These are phyloP conservation scores for Carettochelys insculpta DNA, from an alignment of 2,113 vertebrate genomes.

Conservation along the genomic window DNA sequence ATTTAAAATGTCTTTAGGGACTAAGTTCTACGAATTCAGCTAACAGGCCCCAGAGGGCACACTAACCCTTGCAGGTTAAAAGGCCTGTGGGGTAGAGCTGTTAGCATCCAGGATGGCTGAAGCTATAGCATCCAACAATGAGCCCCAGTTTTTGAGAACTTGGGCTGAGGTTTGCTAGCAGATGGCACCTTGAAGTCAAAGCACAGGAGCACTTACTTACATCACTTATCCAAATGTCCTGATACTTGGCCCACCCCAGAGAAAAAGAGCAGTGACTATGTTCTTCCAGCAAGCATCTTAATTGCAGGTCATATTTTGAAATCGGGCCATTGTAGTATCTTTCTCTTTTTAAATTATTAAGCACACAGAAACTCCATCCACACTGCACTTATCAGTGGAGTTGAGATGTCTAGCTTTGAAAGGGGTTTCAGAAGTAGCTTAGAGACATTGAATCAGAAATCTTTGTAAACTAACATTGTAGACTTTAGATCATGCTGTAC, in stretches of 20 bases:
- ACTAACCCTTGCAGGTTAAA: not conserved
- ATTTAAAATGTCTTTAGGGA: not conserved
- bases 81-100: too few relatives aligned
- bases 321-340: not conserved
- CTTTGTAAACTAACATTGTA: not conserved
- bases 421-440: not conserved
- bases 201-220: too few relatives aligned
- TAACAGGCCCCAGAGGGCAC: not conserved
- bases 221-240: too few relatives aligned
- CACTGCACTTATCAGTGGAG: not conserved
- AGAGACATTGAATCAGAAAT: not conserved
- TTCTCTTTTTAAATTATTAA: too few relatives aligned
- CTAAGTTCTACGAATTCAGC: not conserved
- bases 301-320: not conserved
- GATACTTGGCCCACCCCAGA: too few relatives aligned
- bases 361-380: not conserved
- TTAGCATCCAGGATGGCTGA: too few relatives aligned
- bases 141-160: too few relatives aligned
- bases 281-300: not conserved
- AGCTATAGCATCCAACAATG: too few relatives aligned
- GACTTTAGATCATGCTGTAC: not conserved
- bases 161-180: too few relatives aligned
- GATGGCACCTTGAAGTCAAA: too few relatives aligned
- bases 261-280: not conserved
- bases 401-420: not conserved